Percentiles rank a stretch among this genome's conserved stretches.
These are phyloP conservation scores for Tribolium freemani DNA, from an alignment of 2,888 invertebrate genomes.

Conservation along the genomic window DNA sequence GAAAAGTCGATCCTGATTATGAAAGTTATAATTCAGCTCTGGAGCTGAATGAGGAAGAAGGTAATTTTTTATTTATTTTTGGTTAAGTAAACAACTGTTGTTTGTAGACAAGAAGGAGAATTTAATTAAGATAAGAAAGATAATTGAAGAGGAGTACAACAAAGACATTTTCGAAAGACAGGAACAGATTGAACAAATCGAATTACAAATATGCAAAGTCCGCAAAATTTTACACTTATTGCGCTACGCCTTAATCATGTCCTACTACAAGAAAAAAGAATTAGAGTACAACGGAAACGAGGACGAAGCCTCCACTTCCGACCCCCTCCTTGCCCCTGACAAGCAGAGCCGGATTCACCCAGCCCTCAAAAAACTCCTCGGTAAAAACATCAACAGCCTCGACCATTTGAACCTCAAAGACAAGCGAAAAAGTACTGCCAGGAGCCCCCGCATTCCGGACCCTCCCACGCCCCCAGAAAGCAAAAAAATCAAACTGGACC, in stretches of 20 bases:
- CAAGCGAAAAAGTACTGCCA: conserved; percentile 42
- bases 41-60: conserved; percentile 58
- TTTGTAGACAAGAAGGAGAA: conserved; percentile 67
- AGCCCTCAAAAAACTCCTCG: conserved; percentile 80
- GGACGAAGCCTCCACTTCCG: conserved; percentile 56
- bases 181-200: conserved; percentile 79
- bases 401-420: conserved; percentile 58
- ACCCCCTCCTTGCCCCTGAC: conserved; percentile 46
- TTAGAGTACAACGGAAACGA: conserved; percentile 66
- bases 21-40: conserved; percentile 57
- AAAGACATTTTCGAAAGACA: conserved; percentile 79
- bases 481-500: conserved; percentile 46
- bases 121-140: conserved; percentile 74
- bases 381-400: conserved; percentile 68
- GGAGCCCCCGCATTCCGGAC: conserved; percentile 22
- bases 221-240: conserved; percentile 73
- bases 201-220: conserved; percentile 74
- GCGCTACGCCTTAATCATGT: conserved; percentile 72
- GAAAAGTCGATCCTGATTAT: conserved; percentile 61
- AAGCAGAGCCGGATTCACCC: conserved; percentile 78
- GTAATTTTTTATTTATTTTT: conserved; percentile 44
- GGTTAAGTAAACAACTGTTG: conserved; percentile 8
- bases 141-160: conserved; percentile 81
- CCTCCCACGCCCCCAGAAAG: conserved; percentile 15
- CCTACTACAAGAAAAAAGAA: conserved; percentile 74